Conservation (phyloP, 2,113 vertebrate genomes). For the Oxyruncus cristatus region DNA sequence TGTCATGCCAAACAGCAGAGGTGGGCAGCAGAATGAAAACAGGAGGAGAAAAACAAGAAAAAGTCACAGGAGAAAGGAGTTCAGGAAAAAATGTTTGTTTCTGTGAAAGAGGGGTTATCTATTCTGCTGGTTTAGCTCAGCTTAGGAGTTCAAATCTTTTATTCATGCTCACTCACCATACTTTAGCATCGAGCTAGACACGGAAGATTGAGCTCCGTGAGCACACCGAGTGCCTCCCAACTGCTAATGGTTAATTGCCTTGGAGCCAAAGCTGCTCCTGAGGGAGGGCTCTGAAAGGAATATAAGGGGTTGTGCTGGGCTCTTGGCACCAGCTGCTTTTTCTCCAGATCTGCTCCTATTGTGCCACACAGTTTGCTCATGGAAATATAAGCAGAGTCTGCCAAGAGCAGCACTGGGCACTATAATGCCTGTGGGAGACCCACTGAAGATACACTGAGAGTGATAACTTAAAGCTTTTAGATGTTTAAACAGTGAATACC, state of each 20-base stretch:
- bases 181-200: not conserved
- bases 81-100: not conserved
- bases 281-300: not conserved
- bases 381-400: not conserved
- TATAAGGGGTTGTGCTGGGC: not conserved
- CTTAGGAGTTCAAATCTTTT: not conserved
- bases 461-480: not conserved
- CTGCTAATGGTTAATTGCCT: not conserved
- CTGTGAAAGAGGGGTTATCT: not conserved
- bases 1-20: not conserved
- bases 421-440: not conserved
- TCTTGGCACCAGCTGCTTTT: accelerated
- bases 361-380: not conserved
- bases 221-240: accelerated
- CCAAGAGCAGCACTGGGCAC: not conserved
- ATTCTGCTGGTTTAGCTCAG: not conserved
- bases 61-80: not conserved
- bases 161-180: not conserved
- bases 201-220: not conserved
- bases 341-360: not conserved
- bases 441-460: not conserved
- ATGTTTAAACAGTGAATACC: not conserved
- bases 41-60: not conserved
- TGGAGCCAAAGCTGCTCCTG: not conserved
- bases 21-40: not conserved